phyloP scores from a whole-genome alignment of 1,140 invertebrate species.

The Cheumatopsyche charites region DNA sequence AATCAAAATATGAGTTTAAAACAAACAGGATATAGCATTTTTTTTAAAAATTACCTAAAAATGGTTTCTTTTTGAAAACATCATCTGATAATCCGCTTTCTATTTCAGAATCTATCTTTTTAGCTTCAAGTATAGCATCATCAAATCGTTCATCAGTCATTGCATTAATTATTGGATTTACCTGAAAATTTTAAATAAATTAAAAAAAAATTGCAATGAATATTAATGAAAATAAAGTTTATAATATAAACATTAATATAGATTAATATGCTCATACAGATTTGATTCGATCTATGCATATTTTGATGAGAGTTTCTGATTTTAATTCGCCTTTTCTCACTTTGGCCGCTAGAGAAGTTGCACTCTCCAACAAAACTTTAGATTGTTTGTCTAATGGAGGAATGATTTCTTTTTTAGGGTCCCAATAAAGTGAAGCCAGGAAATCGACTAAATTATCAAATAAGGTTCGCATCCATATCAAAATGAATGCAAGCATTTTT shows the following conservation, averaged over 20 bases:
- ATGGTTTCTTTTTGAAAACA: constrained; percentile 69
- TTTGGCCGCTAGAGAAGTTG: constrained; percentile 66
- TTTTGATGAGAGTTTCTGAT: constrained; percentile 73
- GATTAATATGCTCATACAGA: constrained; percentile 70
- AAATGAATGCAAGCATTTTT: constrained; percentile 29
- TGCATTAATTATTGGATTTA: constrained; percentile 78
- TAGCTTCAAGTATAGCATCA: constrained; percentile 78
- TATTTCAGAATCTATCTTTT: constrained; percentile 71
- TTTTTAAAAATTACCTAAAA: constrained; percentile 63
- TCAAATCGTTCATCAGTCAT: constrained; percentile 80
- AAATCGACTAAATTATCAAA: constrained; percentile 56
- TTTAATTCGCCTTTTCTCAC: constrained; percentile 69
- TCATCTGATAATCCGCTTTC: constrained; percentile 62
- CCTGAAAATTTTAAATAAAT: constrained; percentile 49
- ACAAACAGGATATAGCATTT: not conserved
- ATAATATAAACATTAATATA: too few species aligned
- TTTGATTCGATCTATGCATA: constrained; percentile 79
- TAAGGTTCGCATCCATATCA: constrained; percentile 41
- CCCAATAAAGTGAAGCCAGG: constrained; percentile 61
- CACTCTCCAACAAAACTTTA: constrained; percentile 69
- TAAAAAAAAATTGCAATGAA: not conserved
- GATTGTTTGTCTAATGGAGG: constrained; percentile 64
- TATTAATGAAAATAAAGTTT: too few species aligned
- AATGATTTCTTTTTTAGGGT: constrained; percentile 61
- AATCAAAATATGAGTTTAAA: not conserved